phyloP scores from a whole-genome alignment of 2,797 vertebrate genomes.

The Rhinogobio ventralis region DNA sequence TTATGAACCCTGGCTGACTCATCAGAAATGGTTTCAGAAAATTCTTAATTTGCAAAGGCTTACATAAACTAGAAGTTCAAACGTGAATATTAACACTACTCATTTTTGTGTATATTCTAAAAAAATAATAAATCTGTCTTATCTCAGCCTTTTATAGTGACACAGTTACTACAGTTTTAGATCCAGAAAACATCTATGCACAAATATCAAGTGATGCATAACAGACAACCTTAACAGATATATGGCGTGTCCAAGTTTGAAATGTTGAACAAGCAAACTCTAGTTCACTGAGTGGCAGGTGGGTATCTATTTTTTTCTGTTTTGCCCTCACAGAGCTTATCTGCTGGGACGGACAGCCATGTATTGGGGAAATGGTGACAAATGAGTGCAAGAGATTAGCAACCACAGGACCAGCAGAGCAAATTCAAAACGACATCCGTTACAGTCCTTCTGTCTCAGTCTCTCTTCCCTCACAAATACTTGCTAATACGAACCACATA shows the following conservation, averaged over 20 bases:
- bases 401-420: conserved; percentile 77
- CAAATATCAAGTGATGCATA: not conserved
- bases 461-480: conserved; percentile 13
- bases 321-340: conserved; percentile 73
- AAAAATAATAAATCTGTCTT: not conserved
- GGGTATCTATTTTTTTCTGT: conserved; percentile 71
- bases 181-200: not conserved
- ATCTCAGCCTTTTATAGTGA: not conserved
- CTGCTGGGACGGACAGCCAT: conserved; percentile 70
- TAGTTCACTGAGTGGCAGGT: conserved; percentile 61
- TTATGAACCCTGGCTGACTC: not conserved
- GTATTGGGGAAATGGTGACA: conserved; percentile 81
- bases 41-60: not conserved
- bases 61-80: not conserved
- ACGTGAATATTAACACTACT: not conserved
- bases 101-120: not conserved
- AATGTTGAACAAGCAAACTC: conserved; percentile 27
- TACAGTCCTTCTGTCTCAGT: conserved; percentile 59
- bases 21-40: not conserved
- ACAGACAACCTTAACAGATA: not conserved
- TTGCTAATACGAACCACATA: not conserved
- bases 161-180: not conserved
- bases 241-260: conserved; percentile 29
- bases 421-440: conserved; percentile 70
- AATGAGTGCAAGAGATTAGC: conserved; percentile 81